Evolutionary conservation across 2,113 vertebrate genomes (phyloP).

Genomic region (Maccullochella peelii): DNA sequence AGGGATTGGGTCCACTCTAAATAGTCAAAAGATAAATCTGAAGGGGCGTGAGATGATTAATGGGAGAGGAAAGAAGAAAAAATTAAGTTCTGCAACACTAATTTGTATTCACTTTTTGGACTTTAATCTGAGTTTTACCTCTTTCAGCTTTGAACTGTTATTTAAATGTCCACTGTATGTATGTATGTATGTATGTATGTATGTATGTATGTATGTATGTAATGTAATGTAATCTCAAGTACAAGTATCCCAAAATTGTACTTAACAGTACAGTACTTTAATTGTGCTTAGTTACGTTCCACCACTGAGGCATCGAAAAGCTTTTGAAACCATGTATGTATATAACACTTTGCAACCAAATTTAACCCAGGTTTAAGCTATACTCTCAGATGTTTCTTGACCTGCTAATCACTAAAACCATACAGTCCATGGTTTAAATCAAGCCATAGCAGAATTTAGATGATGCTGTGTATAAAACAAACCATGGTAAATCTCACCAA

Average conservation of each 20-base stretch:
- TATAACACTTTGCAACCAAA: neutral
- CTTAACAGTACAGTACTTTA: neutral
- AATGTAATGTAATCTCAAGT: too few species aligned
- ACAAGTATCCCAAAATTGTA: neutral
- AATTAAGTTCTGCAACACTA: neutral
- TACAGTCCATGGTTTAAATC: neutral
- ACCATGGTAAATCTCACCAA: neutral
- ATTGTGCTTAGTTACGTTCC: neutral
- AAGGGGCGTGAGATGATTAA: neutral
- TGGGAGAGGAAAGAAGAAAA: neutral
- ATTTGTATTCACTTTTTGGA: neutral
- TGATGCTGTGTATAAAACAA: neutral
- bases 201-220: too few species aligned
- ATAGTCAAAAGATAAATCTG: neutral
- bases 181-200: too few species aligned
- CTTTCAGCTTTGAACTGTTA: neutral
- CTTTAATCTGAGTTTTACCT: neutral
- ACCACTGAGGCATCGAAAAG: neutral
- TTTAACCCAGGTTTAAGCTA: neutral
- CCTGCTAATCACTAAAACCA: neutral
- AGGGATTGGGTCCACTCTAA: neutral
- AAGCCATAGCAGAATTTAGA: neutral
- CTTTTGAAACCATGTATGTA: neutral
- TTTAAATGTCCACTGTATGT: neutral
- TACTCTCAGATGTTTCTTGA: neutral